Conservation (phyloP, 2,797 vertebrate species). For the Phyllotis vaccarum region DNA sequence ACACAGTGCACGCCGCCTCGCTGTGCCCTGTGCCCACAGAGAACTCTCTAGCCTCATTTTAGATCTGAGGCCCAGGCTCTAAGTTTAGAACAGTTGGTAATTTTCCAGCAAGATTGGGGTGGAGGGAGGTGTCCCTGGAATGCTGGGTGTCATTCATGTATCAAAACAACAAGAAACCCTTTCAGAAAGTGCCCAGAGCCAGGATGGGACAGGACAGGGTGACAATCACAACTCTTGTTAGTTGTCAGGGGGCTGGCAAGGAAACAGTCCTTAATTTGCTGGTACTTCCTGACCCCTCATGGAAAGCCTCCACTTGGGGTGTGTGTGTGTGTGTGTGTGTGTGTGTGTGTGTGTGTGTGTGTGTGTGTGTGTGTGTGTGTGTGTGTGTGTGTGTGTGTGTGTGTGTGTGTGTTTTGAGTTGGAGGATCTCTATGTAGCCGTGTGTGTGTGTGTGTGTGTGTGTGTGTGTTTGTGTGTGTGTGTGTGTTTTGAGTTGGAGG, state of each 20-base stretch:
- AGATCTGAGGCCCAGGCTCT: not conserved
- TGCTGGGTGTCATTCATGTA: not conserved
- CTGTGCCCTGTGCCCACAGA: too few relatives aligned
- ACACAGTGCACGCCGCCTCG: accelerated
- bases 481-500: not conserved
- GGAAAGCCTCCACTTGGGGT: not conserved
- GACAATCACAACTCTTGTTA: too few relatives aligned
- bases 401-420: not conserved
- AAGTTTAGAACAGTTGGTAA: not conserved
- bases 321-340: not conserved
- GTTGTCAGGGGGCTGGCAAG: not conserved
- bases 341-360: not conserved
- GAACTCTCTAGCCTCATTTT: not conserved
- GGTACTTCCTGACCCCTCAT: slow-evolving; percentile 41
- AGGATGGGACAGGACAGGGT: not conserved
- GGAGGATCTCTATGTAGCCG: not conserved
- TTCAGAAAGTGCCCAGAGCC: not conserved
- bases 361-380: too few relatives aligned
- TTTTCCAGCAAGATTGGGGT: not conserved
- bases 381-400: too few relatives aligned
- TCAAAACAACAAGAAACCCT: not conserved
- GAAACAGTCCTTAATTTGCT: slow-evolving; percentile 51
- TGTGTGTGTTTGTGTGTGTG: too few relatives aligned
- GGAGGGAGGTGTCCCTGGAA: not conserved
- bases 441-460: too few relatives aligned